Conservation (phyloP, 2,797 vertebrate species). For the Acestrorhynchus altus region DNA sequence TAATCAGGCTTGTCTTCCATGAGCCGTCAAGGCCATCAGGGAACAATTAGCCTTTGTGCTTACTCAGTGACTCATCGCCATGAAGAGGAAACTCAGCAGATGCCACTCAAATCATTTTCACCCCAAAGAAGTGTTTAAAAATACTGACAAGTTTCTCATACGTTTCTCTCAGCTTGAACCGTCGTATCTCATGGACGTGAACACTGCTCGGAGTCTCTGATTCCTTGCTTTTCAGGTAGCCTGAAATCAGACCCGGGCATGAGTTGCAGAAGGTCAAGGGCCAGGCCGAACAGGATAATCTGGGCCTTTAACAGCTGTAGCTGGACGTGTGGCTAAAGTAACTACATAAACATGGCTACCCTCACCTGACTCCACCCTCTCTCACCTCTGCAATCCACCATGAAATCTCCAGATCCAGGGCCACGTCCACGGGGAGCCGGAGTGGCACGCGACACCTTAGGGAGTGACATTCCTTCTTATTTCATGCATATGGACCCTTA, state of each 20-base stretch:
- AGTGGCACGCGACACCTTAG: not conserved
- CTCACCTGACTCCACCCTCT: conserved; percentile 10
- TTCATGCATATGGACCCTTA: too few relatives aligned
- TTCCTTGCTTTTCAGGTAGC: not conserved
- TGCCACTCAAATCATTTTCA: not conserved
- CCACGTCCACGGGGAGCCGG: not conserved
- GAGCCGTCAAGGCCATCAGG: conserved; percentile 61
- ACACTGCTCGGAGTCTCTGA: not conserved
- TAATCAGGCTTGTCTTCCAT: conserved; percentile 65
- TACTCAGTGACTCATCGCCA: conserved; percentile 62
- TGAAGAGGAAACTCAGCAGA: conserved; percentile 28
- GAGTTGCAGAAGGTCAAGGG: conserved; percentile 15
- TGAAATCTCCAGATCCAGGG: conserved; percentile 12
- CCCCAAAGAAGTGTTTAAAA: not conserved
- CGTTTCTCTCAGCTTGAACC: not conserved
- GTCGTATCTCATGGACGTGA: not conserved
- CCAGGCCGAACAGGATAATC: conserved; percentile 19
- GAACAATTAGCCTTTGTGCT: conserved; percentile 76
- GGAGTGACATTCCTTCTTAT: too few relatives aligned
- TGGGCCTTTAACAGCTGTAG: conserved; percentile 28
- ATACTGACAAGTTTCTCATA: too few relatives aligned
- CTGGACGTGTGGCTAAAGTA: not conserved
- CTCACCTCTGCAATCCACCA: conserved; percentile 20
- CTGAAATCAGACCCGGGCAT: not conserved
- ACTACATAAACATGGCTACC: conserved; percentile 9